These are phyloP conservation scores for Cotesia chilonis DNA, from an alignment of 1,140 invertebrate species.

Conservation along the genomic window DNA sequence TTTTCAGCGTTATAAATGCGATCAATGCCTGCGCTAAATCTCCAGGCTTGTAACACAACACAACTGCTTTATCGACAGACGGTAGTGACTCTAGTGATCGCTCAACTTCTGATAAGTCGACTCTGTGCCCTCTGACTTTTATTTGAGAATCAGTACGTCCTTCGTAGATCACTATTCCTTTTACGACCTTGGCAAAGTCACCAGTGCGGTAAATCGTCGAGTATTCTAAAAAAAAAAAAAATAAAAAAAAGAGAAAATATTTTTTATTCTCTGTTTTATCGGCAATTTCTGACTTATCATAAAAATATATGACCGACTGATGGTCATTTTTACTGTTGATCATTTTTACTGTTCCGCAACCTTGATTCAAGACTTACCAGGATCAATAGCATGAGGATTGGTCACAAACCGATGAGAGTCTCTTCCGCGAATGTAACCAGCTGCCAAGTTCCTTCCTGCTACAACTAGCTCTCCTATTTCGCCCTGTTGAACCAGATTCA, in stretches of 20 bases:
- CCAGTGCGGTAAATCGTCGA: constrained; percentile 81
- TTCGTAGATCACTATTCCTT: constrained; percentile 77
- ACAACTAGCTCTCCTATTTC: constrained; percentile 83
- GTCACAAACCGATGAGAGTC: constrained; percentile 77
- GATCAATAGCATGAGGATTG: constrained; percentile 74
- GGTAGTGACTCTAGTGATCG: constrained; percentile 69
- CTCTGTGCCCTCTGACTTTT: constrained; percentile 85
- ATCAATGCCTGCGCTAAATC: constrained; percentile 75
- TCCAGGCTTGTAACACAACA: constrained; percentile 81
- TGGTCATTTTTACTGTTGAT: too few relatives aligned
- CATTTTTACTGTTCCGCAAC: too few relatives aligned
- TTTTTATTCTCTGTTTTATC: background rate
- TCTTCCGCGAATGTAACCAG: constrained; percentile 79
- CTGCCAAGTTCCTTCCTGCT: constrained; percentile 78
- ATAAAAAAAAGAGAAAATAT: constrained; percentile 9
- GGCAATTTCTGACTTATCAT: too few relatives aligned
- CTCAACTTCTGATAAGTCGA: constrained; percentile 86
- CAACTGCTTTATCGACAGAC: constrained; percentile 73
- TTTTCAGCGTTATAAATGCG: constrained; percentile 74
- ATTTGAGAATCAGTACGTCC: constrained; percentile 87
- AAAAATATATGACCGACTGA: too few relatives aligned
- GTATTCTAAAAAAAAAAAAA: constrained; percentile 65
- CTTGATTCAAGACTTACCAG: constrained; percentile 60
- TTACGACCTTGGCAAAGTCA: constrained; percentile 81
- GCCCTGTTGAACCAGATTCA: constrained; percentile 73